These are phyloP conservation scores for Tribolium madens DNA, from an alignment of 1,140 invertebrate genomes.

Conservation along the genomic window DNA sequence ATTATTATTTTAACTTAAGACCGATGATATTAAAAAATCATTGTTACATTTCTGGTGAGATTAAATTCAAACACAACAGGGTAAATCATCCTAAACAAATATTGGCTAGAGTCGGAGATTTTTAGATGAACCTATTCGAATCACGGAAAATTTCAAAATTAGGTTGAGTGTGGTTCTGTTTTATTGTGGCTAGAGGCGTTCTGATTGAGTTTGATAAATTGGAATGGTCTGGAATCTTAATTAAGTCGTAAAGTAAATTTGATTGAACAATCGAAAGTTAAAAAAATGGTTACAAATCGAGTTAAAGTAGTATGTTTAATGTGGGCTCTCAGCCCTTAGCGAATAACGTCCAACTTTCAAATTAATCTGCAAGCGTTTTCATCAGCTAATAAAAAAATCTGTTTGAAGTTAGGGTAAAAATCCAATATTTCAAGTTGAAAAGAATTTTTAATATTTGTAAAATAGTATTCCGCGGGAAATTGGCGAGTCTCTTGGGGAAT, in stretches of 20 bases:
- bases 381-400: conserved; percentile 36
- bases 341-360: conserved; percentile 18
- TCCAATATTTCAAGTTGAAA: conserved; percentile 35
- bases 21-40: too few species aligned
- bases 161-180: neutral
- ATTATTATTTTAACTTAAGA: neutral
- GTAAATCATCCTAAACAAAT: conserved; percentile 23
- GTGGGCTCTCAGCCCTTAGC: conserved; percentile 1
- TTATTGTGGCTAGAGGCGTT: conserved; percentile 1
- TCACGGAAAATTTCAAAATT: neutral
- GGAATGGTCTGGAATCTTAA: conserved; percentile 13
- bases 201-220: conserved; percentile 10
- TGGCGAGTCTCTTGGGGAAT: neutral
- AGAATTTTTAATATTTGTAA: conserved; percentile 38
- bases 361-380: conserved; percentile 34
- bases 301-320: conserved; percentile 20
- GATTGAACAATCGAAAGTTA: neutral
- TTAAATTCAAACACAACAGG: neutral
- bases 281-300: neutral
- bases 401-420: conserved; percentile 33
- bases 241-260: conserved; percentile 23
- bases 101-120: conserved; percentile 7
- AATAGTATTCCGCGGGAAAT: conserved; percentile 24
- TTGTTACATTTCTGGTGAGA: neutral
- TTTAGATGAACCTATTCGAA: neutral